These are phyloP conservation scores for Micrasema longulum DNA, from an alignment of 1,140 invertebrate species.

Conservation along the genomic window DNA sequence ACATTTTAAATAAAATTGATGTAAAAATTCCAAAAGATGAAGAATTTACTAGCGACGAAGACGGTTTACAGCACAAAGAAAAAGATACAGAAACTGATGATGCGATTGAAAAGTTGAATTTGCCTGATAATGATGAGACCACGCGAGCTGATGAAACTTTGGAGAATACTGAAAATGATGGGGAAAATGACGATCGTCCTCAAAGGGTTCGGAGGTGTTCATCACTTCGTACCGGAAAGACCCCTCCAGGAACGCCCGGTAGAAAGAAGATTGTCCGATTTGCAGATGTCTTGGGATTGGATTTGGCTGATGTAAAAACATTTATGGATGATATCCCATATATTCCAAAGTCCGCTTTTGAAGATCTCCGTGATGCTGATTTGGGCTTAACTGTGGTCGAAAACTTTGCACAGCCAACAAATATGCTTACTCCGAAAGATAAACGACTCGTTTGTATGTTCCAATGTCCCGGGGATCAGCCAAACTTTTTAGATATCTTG, in stretches of 20 bases:
- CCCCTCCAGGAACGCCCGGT: constrained; percentile 88
- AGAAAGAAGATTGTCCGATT: constrained; percentile 96
- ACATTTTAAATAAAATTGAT: neutral
- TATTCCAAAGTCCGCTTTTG: constrained; percentile 87
- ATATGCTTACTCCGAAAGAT: constrained; percentile 60
- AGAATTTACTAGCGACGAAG: constrained; percentile 7
- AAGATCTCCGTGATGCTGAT: constrained; percentile 74
- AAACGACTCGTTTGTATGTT: constrained; percentile 80
- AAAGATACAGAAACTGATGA: neutral
- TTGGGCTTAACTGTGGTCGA: constrained; percentile 57
- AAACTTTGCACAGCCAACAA: constrained; percentile 60
- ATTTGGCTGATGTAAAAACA: constrained; percentile 90
- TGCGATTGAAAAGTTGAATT: neutral
- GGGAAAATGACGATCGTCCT: constrained; percentile 65
- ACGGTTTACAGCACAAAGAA: neutral
- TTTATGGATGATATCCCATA: constrained; percentile 91
- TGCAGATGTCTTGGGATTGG: constrained; percentile 92
- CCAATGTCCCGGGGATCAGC: constrained; percentile 80
- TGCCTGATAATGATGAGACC: constrained; percentile 5
- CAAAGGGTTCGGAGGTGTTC: constrained; percentile 82
- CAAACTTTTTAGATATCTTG: constrained; percentile 84
- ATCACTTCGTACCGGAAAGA: constrained; percentile 91
- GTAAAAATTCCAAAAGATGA: constrained; percentile 21
- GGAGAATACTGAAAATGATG: constrained; percentile 47
- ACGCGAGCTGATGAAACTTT: constrained; percentile 28